phyloP scores from a whole-genome alignment of 2,888 invertebrate species.

The Acronicta psi region DNA sequence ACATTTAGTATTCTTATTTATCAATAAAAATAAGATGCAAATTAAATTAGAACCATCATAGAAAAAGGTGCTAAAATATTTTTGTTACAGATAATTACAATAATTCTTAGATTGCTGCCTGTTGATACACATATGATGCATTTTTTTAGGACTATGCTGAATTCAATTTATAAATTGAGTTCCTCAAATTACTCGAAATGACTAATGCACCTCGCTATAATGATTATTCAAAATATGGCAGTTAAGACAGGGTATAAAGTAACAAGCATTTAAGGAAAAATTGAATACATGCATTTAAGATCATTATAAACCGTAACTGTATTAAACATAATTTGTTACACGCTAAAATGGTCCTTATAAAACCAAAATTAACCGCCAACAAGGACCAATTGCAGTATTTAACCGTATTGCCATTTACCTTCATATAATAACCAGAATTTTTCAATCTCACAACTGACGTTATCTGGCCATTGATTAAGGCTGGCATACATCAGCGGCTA shows the following conservation, averaged over 20 bases:
- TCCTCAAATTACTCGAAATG: too few relatives aligned
- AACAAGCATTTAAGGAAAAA: conserved; percentile 1
- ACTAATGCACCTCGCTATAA: not conserved
- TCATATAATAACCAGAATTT: conserved; percentile 52
- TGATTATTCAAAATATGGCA: not conserved
- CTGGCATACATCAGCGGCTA: conserved; percentile 62
- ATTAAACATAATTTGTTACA: conserved; percentile 25
- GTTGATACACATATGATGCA: too few relatives aligned
- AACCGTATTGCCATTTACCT: conserved; percentile 23
- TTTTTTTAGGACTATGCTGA: too few relatives aligned
- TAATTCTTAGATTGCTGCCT: too few relatives aligned
- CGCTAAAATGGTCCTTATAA: conserved; percentile 29
- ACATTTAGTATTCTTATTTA: not conserved
- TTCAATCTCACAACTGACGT: conserved; percentile 59
- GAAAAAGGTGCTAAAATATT: too few relatives aligned
- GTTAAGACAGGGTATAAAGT: not conserved
- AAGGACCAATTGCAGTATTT: conserved; percentile 40
- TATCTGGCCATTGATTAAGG: conserved; percentile 70
- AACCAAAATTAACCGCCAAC: conserved; percentile 24
- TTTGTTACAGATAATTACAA: too few relatives aligned
- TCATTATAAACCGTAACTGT: conserved; percentile 33
- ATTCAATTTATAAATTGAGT: too few relatives aligned
- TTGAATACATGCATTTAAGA: conserved; percentile 14
- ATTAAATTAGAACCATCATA: too few relatives aligned
- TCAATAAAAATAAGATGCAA: too few relatives aligned